Evolutionary conservation across 1,140 invertebrate species (phyloP).

Genomic region (Stratiolaelaps scimitus): DNA sequence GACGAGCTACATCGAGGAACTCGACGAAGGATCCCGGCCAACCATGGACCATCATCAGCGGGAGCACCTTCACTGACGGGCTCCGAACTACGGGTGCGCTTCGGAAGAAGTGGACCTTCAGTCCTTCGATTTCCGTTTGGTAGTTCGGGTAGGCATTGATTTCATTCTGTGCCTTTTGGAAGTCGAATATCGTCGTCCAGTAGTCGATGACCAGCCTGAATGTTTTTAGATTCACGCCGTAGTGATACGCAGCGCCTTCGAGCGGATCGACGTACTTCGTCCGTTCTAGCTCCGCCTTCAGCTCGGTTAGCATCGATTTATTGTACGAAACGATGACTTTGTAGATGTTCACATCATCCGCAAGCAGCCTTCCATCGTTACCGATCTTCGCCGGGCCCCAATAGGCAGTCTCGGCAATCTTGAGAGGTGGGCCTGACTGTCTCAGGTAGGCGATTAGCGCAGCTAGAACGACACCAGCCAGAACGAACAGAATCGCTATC

Average conservation of each 20-base stretch:
- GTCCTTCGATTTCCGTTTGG: slow-evolving; percentile 48
- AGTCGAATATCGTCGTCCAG: slow-evolving; percentile 58
- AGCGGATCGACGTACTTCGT: slow-evolving; percentile 42
- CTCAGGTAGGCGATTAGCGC: background rate
- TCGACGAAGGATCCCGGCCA: slow-evolving; percentile 80
- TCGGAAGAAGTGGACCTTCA: slow-evolving; percentile 31
- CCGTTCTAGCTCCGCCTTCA: slow-evolving; percentile 2
- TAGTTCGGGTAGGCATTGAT: slow-evolving; percentile 61
- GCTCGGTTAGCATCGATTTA: background rate
- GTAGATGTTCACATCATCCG: slow-evolving; percentile 28
- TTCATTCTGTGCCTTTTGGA: slow-evolving; percentile 50
- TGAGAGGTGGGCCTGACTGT: background rate
- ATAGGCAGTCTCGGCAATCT: background rate
- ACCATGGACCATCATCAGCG: slow-evolving; percentile 64
- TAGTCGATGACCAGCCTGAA: slow-evolving; percentile 57
- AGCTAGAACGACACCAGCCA: slow-evolving; percentile 23
- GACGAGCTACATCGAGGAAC: slow-evolving; percentile 64
- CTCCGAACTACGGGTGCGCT: background rate
- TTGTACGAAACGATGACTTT: background rate
- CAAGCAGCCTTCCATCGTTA: too few species aligned
- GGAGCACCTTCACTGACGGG: slow-evolving; percentile 42
- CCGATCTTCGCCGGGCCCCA: slow-evolving; percentile 11
- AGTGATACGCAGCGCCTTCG: slow-evolving; percentile 55
- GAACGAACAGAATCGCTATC: too few species aligned
- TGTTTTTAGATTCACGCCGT: slow-evolving; percentile 58